phyloP scores from a whole-genome alignment of 64 coral and sea anemone genomes.

The Exaiptasia diaphana region DNA sequence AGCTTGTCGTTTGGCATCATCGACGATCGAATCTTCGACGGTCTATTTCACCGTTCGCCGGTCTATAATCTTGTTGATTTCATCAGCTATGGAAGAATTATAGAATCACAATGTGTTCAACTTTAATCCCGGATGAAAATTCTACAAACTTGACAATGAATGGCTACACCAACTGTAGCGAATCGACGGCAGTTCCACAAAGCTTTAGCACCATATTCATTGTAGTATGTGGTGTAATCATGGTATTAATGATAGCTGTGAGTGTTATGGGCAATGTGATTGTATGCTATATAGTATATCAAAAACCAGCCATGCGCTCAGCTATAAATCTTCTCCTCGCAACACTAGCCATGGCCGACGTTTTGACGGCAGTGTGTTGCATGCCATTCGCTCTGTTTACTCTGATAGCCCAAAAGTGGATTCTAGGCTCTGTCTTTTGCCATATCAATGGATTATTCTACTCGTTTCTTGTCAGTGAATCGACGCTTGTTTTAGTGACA shows the following conservation, averaged over 20 bases:
- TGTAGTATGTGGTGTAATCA: constrained; percentile 54
- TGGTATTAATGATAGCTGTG: constrained; percentile 71
- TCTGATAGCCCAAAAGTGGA: constrained; percentile 66
- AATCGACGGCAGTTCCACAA: no score
- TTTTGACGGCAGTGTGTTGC: constrained; percentile 69
- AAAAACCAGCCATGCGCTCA: constrained; percentile 95
- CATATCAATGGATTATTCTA: constrained; percentile 74
- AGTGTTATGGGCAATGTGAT: constrained; percentile 78
- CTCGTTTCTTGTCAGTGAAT: constrained; percentile 79
- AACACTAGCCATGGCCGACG: constrained; percentile 77
- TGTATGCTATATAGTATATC: constrained; percentile 95
- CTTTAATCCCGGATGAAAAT: no score
- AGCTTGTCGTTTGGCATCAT: no score
- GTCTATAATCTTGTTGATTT: no score
- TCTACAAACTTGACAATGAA: no score
- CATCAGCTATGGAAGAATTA: no score
- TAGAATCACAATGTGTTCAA: no score
- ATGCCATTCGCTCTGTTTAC: constrained; percentile 80
- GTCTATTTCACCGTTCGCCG: no score
- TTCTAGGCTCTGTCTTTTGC: constrained; percentile 79
- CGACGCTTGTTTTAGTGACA: constrained; percentile 73
- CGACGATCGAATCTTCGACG: no score
- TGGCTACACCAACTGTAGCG: no score
- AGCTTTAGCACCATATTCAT: no score
- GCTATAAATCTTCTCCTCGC: constrained; percentile 92